phyloP scores from a whole-genome alignment of 2,888 invertebrate genomes.

The Halictus quadricinctus region DNA sequence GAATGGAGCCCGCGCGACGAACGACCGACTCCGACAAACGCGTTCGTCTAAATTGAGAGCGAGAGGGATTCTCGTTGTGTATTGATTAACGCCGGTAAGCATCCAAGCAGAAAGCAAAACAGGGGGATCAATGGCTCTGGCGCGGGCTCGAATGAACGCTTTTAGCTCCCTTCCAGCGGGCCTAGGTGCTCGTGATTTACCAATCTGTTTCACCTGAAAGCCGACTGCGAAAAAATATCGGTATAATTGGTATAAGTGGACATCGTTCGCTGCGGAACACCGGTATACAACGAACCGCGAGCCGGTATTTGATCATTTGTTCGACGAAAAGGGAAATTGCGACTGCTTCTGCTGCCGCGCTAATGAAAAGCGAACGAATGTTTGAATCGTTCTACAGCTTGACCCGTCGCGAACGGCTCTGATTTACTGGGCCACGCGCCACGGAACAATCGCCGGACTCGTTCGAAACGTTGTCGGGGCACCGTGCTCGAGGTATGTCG shows the following conservation, averaged over 20 bases:
- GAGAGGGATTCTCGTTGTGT: slow-evolving; percentile 26
- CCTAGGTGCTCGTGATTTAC: slow-evolving; percentile 19
- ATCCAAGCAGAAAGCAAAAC: slow-evolving; percentile 42
- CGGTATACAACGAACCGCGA: not conserved
- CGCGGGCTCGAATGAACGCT: slow-evolving; percentile 28
- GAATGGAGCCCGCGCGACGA: not conserved
- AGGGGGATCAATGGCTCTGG: slow-evolving; percentile 36
- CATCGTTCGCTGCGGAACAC: not conserved
- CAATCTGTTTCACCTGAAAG: slow-evolving; percentile 35
- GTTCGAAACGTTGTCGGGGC: not conserved
- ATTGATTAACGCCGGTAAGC: slow-evolving; percentile 51
- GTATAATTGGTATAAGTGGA: slow-evolving; percentile 24
- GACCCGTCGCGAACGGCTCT: not conserved
- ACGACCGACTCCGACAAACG: slow-evolving; percentile 16
- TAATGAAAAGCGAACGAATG: slow-evolving; percentile 1
- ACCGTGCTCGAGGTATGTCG: not conserved
- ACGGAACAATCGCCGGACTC: not conserved
- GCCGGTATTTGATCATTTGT: not conserved
- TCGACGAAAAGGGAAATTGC: not conserved
- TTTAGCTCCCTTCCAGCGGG: not conserved
- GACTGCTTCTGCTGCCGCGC: not conserved
- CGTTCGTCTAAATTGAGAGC: slow-evolving; percentile 34
- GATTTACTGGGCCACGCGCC: not conserved
- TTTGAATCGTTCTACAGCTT: slow-evolving; percentile 9
- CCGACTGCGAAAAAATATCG: not conserved